Conservation (phyloP, 1,140 invertebrate genomes). For the Ceratosolen solmsi region DNA sequence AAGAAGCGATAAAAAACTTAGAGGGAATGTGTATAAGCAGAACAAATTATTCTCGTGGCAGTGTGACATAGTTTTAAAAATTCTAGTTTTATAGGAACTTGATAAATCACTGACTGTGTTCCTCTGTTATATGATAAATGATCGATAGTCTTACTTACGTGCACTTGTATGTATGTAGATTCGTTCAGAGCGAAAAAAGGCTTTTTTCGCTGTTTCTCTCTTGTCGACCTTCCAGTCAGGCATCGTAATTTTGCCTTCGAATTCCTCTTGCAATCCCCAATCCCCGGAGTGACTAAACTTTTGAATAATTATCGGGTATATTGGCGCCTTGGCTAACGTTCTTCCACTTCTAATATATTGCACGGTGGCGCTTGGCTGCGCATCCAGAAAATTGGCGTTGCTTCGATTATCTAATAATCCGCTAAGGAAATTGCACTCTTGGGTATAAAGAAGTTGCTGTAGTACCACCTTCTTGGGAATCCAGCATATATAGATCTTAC, state of each 20-base stretch:
- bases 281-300: slow-evolving; percentile 46
- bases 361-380: slow-evolving; percentile 56
- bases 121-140: no score
- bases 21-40: no score
- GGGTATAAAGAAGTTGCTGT: slow-evolving; percentile 13
- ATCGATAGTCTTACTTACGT: no score
- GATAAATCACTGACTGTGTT: no score
- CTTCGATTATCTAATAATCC: slow-evolving; percentile 56
- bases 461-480: background rate
- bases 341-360: slow-evolving; percentile 53
- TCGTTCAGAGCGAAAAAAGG: no score
- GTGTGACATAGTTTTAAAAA: background rate
- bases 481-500: no score
- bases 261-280: background rate
- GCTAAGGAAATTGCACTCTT: slow-evolving; percentile 47
- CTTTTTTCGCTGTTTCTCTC: background rate
- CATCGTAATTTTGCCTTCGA: background rate
- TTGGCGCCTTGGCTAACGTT: slow-evolving; percentile 34
- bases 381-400: slow-evolving; percentile 70
- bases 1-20: no score
- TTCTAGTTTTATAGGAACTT: background rate
- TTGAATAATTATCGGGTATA: slow-evolving; percentile 70
- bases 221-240: background rate
- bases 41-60: no score
- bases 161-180: no score